These are phyloP conservation scores for Siderastrea radians DNA, from an alignment of 92 coral and sea anemone genomes.

Conservation along the genomic window DNA sequence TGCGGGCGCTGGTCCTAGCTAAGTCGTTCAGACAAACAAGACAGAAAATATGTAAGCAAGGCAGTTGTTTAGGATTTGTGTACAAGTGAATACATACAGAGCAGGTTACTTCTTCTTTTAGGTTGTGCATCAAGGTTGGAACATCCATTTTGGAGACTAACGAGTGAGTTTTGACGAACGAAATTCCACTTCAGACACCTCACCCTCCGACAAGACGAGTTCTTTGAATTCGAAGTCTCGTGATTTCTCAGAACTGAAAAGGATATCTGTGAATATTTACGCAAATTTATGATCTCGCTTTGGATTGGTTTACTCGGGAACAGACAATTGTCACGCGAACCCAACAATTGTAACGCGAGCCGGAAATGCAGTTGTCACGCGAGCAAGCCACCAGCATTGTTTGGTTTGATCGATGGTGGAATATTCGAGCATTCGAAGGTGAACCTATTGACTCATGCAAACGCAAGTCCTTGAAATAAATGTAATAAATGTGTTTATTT, in stretches of 20 bases:
- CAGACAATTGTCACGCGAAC: too few species aligned
- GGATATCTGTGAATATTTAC: too few species aligned
- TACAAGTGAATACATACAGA: constrained; percentile 51
- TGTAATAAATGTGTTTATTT: too few species aligned
- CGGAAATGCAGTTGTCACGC: not conserved
- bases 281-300: not conserved
- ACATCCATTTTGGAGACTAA: constrained; percentile 4
- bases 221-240: not conserved
- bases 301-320: too few species aligned
- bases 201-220: not conserved
- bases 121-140: constrained; percentile 27
- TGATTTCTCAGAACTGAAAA: not conserved
- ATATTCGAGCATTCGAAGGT: not conserved
- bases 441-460: too few species aligned
- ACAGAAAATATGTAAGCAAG: constrained; percentile 63
- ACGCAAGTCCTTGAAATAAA: too few species aligned
- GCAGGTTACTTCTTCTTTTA: constrained; percentile 48
- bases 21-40: constrained; percentile 45
- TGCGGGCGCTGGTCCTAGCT: constrained; percentile 24
- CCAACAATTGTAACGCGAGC: too few species aligned
- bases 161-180: too few species aligned
- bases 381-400: too few species aligned
- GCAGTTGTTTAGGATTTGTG: constrained; percentile 49
- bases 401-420: too few species aligned
- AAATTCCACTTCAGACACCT: too few species aligned